phyloP scores from a whole-genome alignment of 2,888 invertebrate species.

The Stenolophus ochropezus region DNA sequence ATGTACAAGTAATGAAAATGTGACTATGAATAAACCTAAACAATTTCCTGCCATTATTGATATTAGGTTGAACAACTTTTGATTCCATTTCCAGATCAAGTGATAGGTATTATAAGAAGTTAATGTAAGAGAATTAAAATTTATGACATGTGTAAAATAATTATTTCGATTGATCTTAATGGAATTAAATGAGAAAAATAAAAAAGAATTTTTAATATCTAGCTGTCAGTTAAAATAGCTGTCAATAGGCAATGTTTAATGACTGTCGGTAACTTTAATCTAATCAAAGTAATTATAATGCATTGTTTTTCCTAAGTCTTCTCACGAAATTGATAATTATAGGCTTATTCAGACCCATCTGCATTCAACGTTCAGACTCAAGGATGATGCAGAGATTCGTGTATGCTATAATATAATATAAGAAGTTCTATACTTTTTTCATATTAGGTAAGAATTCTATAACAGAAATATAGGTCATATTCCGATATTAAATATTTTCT shows the following conservation, averaged over 20 bases:
- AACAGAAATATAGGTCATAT: no score
- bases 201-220: constrained; percentile 31
- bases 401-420: background rate
- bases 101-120: no score
- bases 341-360: constrained; percentile 36
- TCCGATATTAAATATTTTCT: no score
- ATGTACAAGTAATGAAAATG: no score
- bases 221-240: constrained; percentile 37
- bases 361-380: background rate
- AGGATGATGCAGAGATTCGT: background rate
- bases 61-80: no score
- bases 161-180: background rate
- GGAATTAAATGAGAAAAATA: constrained; percentile 1
- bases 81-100: no score
- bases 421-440: no score
- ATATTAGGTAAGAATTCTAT: background rate
- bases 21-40: no score
- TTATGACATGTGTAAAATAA: background rate
- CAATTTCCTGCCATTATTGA: no score
- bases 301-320: constrained; percentile 39
- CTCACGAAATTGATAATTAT: constrained; percentile 45
- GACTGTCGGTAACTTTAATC: constrained; percentile 43
- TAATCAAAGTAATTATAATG: constrained; percentile 43
- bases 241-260: constrained; percentile 35
- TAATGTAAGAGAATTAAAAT: no score